Base-by-base conservation (phyloP, 2,113 vertebrate genomes). In the Setophaga kirtlandii region DNA sequence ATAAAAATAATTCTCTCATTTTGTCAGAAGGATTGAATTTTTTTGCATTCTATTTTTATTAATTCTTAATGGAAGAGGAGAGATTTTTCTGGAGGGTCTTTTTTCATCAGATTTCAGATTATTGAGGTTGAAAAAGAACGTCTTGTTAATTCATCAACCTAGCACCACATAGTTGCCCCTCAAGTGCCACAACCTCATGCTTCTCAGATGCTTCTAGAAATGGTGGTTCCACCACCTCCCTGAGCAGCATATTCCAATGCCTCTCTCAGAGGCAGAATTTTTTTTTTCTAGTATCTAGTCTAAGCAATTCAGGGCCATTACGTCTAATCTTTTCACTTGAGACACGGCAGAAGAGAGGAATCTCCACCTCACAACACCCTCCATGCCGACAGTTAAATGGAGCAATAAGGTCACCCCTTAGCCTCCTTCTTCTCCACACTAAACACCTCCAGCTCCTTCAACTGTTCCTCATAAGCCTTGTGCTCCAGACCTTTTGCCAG, bases 131-230 rank as follows among this genome's bases (percentile, higher is more conserved):
- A 23, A 69, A 69, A 60, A 41, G 24, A 18, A 12, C 2, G 6
- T 49, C 47, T 27, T 76, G 25, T 55, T 8, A 30, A 62, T 0
- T 35, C 33, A 15, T 55, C 24, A 62, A 9, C 31, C 9, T 82
- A 53, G 6, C n/a, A 47, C 24, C 11, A 27, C 17, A 5, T 62
- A 53, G 41, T 60, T 1, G 0, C n/a, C 17, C 62, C 39, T 10
- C 16, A 52, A 22, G 20, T 25, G 24, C 21, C n/a, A 19, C 13
- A 39, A 50, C 19, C 25, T 8, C 41, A 7, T 17, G 13, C 47
- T n/a, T 47, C 28, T 68, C 31, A 21, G 76, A 41, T 0, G 0
- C 55, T 89, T 62, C n/a, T 24, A 62, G 30, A 35, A n/a, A 27
- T 23, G 30, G n/a, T 55, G 6, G 18, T 69, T 62, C 9, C 10